Evolutionary conservation across 1,140 invertebrate genomes (phyloP).

Genomic region (Chironomus tepperi): DNA sequence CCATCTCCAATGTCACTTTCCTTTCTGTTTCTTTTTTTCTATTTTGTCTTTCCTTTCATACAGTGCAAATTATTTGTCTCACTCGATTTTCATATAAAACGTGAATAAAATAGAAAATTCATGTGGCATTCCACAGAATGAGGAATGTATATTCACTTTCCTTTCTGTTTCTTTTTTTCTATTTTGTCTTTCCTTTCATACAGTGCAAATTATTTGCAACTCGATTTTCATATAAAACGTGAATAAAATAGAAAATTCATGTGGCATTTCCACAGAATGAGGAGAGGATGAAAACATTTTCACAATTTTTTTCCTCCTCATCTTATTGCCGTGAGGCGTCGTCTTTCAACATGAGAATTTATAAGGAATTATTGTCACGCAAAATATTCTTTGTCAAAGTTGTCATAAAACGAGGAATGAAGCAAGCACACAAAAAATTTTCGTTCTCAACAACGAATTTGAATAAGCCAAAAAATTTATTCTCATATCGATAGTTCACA

Average conservation of each 20-base stretch:
- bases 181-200: too few species aligned
- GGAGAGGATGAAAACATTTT: background rate
- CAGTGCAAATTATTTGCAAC: background rate
- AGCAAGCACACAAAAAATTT: too few species aligned
- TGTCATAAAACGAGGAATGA: background rate
- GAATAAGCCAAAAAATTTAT: too few species aligned
- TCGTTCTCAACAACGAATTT: too few species aligned
- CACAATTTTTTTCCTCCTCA: background rate
- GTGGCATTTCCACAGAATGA: background rate
- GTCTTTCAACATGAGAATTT: constrained; percentile 1
- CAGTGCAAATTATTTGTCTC: background rate
- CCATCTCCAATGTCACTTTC: background rate
- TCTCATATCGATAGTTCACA: too few species aligned
- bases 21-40: too few species aligned
- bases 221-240: constrained; percentile 13
- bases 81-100: constrained; percentile 13
- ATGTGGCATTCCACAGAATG: background rate
- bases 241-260: background rate
- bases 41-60: too few species aligned
- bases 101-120: background rate
- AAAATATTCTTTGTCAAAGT: constrained; percentile 14
- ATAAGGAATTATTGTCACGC: background rate
- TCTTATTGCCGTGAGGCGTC: background rate
- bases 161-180: too few species aligned
- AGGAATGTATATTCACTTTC: too few species aligned